A percentile compares a stretch with the other conserved stretches of the same genome.
phyloP scores from a whole-genome alignment of 2,797 vertebrate genomes.

The Acomys russatus region DNA sequence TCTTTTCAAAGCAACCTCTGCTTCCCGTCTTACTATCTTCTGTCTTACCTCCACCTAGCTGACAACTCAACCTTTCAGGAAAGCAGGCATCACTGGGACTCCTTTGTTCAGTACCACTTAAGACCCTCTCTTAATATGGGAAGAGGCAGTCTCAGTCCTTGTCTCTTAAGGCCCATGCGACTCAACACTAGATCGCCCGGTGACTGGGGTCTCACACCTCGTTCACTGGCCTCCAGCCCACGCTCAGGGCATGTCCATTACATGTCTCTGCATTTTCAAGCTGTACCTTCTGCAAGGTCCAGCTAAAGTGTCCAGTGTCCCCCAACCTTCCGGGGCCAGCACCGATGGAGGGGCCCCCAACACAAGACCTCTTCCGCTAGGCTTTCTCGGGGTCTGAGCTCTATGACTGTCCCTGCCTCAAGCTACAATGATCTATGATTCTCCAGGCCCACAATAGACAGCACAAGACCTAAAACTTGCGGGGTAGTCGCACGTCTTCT shows the following conservation, averaged over 20 bases:
- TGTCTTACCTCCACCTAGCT: background rate
- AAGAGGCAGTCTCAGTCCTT: background rate
- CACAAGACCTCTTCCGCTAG: background rate
- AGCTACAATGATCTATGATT: background rate
- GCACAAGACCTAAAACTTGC: background rate
- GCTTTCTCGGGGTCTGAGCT: background rate
- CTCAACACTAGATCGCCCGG: background rate
- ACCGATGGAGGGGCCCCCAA: background rate
- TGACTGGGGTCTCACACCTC: too few species aligned
- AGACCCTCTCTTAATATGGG: background rate
- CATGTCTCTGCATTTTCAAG: background rate
- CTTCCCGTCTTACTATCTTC: background rate
- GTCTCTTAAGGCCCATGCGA: background rate
- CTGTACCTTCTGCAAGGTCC: background rate
- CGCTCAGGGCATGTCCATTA: background rate
- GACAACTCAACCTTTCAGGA: background rate
- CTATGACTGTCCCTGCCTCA: background rate
- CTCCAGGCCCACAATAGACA: background rate
- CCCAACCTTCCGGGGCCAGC: background rate
- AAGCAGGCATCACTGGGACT: background rate
- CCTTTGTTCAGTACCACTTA: background rate
- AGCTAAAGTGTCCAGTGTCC: background rate
- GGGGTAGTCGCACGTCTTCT: background rate
- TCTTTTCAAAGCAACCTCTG: background rate
- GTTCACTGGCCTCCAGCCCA: fast-evolving